A percentile compares a stretch with the other conserved stretches of the same genome.
Conservation (phyloP, 2,797 vertebrate species). For the Cephalopachus bancanus region DNA sequence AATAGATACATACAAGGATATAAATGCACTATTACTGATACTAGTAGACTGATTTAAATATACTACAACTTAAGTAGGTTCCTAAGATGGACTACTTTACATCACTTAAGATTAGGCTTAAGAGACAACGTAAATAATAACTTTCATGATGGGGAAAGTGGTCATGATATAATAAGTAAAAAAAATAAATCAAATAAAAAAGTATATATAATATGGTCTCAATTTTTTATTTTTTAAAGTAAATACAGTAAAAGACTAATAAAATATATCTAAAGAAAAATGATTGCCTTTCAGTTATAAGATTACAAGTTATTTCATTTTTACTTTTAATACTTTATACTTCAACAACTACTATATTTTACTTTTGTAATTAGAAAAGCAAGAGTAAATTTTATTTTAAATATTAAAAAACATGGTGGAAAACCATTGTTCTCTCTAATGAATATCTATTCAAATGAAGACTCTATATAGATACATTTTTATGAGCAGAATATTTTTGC, state of each 20-base stretch:
- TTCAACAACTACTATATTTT: not conserved
- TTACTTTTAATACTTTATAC: slow-evolving; percentile 10
- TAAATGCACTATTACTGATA: not conserved
- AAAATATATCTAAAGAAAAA: slow-evolving; percentile 29
- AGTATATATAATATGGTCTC: not conserved
- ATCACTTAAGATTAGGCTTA: not conserved
- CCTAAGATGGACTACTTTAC: not conserved
- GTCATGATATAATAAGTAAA: not conserved
- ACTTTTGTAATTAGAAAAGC: slow-evolving; percentile 1
- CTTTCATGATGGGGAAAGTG: slow-evolving; percentile 6
- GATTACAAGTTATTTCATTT: not conserved
- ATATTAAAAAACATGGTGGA: not conserved
- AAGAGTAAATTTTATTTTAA: not conserved
- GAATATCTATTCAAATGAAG: not conserved
- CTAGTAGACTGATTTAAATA: not conserved
- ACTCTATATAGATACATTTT: not conserved
- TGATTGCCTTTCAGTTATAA: not conserved
- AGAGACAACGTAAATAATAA: not conserved
- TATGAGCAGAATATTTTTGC: not conserved
- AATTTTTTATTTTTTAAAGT: not conserved
- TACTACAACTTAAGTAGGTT: not conserved
- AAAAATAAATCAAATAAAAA: not conserved
- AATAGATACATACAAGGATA: not conserved
- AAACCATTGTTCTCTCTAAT: not conserved
- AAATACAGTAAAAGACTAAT: not conserved